These are phyloP conservation scores for Syngnathus typhle DNA, from an alignment of 2,113 vertebrate species.

Conservation along the genomic window DNA sequence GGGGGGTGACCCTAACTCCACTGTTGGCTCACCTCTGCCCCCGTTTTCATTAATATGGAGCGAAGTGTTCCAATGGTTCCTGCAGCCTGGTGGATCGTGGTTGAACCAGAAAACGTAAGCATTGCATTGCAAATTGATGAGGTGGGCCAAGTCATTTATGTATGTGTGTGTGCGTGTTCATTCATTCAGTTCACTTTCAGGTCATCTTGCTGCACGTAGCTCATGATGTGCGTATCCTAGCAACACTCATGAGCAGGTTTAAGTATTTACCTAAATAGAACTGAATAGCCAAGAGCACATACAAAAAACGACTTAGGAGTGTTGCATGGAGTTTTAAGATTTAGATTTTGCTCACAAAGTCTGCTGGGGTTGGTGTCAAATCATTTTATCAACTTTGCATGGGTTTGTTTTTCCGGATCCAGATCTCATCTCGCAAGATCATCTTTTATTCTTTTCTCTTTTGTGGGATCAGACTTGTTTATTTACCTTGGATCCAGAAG, in stretches of 20 bases:
- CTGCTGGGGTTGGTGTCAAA: no score
- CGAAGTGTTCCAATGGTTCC: slow-evolving; percentile 33
- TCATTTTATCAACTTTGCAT: no score
- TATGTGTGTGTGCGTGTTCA: slow-evolving; percentile 6
- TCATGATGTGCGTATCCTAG: slow-evolving; percentile 43
- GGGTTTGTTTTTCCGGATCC: no score
- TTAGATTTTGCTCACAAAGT: no score
- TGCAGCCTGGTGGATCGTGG: slow-evolving; percentile 26
- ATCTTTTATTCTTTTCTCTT: no score
- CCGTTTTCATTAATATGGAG: slow-evolving; percentile 34
- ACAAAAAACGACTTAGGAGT: no score
- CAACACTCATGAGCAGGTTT: slow-evolving; percentile 44
- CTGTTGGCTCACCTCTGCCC: slow-evolving; percentile 11
- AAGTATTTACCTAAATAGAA: slow-evolving; percentile 42
- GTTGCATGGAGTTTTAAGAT: neutral
- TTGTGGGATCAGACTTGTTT: no score
- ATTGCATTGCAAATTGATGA: slow-evolving; percentile 19
- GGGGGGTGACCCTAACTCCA: slow-evolving; percentile 13
- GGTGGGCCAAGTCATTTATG: slow-evolving; percentile 27
- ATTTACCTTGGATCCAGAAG: no score
- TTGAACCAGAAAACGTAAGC: neutral
- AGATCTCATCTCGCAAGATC: no score
- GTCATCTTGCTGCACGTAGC: slow-evolving; percentile 27
- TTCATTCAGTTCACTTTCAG: slow-evolving; percentile 30
- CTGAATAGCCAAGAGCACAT: neutral